Evolutionary conservation across 2,888 invertebrate species (phyloP).

Genomic region (Limnephilus marmoratus): DNA sequence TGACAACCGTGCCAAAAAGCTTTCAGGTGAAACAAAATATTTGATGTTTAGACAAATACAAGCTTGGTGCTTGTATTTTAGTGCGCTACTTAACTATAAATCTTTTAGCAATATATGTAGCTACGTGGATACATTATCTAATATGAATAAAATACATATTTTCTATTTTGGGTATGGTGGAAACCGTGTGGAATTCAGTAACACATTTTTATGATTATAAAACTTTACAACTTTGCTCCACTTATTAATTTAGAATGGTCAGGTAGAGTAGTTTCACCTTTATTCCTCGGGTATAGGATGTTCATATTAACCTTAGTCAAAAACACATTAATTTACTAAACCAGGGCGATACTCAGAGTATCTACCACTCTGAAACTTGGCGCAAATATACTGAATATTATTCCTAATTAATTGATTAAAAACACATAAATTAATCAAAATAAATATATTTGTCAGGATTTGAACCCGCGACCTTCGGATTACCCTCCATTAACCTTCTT

Average conservation of each 20-base stretch:
- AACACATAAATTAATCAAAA: too few species aligned
- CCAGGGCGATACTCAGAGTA: too few species aligned
- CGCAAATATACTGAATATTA: too few species aligned
- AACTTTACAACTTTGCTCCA: not conserved
- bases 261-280: not conserved
- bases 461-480: too few species aligned
- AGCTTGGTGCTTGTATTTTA: not conserved
- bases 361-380: too few species aligned
- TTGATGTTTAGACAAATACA: not conserved
- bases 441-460: too few species aligned
- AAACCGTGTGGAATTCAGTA: not conserved
- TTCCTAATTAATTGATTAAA: too few species aligned
- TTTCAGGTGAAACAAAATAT: slow-evolving; percentile 2
- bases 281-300: too few species aligned
- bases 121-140: not conserved
- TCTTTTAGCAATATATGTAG: not conserved
- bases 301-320: too few species aligned
- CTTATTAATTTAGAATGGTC: not conserved
- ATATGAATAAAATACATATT: not conserved
- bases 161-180: not conserved
- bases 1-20: not conserved
- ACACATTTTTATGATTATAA: not conserved
- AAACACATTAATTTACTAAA: too few species aligned
- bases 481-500: too few species aligned
- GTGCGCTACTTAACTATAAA: not conserved